Evolutionary conservation across 53 echinoderm and acorn worm species (phyloP), one percentile per base, ranked within the genome.

Genomic region (Holothuria scabra): DNA sequence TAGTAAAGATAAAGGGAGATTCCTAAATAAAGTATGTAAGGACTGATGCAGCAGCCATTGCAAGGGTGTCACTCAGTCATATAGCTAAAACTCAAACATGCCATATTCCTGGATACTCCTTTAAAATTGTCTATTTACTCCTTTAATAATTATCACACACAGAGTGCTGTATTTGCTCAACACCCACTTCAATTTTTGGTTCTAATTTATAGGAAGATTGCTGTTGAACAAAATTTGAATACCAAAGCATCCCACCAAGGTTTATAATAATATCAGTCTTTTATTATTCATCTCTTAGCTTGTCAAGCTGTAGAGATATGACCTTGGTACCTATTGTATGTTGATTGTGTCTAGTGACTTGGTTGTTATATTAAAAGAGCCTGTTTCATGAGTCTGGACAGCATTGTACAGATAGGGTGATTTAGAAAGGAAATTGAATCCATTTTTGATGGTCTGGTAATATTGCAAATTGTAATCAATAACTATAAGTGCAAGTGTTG

Each of bases 241-340:
- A 46, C 72, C 72, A 72, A 23, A 72, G 46, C 13, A 26, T 22
- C 72, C 23, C 44, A 24, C 44, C 23, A 46, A 46, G 46, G 26
- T 21, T 67, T 35, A 20, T 69, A 25, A 46, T 46, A 24, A n/a
- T 46, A 72, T 52, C 72, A 46, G 72, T 41, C 46, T 48, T 72
- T 41, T 41, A 41, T 41, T 72, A 72, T 72, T 72, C 72, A 72
- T 72, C 46, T 72, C 72, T 46, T 22, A 72, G 72, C 46, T 46
- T 72, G 44, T 72, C 72, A 72, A 48, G 46, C 34, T 46, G 44
- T 48, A 46, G 72, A 72, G 48, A 72, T 72, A 72, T 72, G 72
- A 72, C 72, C 72, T 72, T 72, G 72, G 72, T 72, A 46, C 72
- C 72, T 28, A 72, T 72, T 72, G 72, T 72, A 72, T 72, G 72